Conservation (phyloP, 2,888 invertebrate species). For the Eulithis prunata region DNA sequence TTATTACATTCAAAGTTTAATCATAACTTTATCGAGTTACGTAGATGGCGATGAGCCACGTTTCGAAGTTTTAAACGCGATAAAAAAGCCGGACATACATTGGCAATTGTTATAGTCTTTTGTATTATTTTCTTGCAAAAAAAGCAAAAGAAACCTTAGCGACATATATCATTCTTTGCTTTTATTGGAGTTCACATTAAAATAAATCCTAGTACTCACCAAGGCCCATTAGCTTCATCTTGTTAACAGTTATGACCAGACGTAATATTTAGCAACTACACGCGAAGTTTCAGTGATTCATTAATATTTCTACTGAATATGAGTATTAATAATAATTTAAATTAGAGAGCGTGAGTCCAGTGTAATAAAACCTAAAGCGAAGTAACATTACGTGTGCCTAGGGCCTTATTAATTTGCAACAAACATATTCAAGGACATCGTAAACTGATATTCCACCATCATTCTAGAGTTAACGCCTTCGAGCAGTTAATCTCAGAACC, state of each 20-base stretch:
- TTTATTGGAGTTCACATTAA: not conserved
- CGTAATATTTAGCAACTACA: slow-evolving; percentile 5
- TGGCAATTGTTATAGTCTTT: no score
- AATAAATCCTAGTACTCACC: not conserved
- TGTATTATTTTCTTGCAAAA: no score
- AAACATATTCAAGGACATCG: slow-evolving; percentile 15
- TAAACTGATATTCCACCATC: slow-evolving; percentile 6
- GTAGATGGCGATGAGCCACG: no score
- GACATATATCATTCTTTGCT: not conserved
- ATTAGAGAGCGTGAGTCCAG: not conserved
- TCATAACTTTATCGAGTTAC: no score
- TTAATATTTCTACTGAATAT: not conserved
- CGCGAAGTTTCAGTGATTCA: slow-evolving; percentile 10
- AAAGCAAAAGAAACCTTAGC: no score
- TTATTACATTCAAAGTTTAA: no score
- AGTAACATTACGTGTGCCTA: not conserved
- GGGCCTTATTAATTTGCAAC: slow-evolving; percentile 18
- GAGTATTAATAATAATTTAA: not conserved
- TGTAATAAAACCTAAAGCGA: not conserved
- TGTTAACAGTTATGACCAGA: slow-evolving; percentile 15
- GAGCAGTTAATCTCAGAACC: slow-evolving; percentile 21
- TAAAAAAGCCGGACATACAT: no score
- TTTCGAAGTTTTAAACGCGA: no score
- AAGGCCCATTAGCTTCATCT: slow-evolving; percentile 7
- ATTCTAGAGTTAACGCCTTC: slow-evolving; percentile 8